Base-by-base conservation (phyloP, 2,797 vertebrate genomes). In the Cyprinodon diabolis region DNA sequence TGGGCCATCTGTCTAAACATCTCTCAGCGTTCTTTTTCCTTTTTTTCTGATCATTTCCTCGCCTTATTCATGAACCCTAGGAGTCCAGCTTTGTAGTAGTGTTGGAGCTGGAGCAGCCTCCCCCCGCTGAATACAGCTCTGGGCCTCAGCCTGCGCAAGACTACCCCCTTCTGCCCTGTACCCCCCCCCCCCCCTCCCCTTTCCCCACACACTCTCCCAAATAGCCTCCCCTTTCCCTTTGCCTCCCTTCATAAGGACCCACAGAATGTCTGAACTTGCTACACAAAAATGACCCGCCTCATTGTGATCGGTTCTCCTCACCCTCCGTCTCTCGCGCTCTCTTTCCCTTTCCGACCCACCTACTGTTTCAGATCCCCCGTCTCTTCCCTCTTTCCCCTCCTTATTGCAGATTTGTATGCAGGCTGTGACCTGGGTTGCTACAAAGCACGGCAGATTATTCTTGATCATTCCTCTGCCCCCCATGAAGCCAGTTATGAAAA, bases 1-100 rank as follows among this genome's bases (percentile, higher is more conserved):
- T 98, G 96, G 96, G 95, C 98, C 97, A 99, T 99, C 98, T 99
- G 98, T 99, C 97, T 97, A 99, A 99, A 99, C 97, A 99, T 97
- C 95, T 96, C 96, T 95, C 95, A 93, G 91, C 95, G 90, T 93
- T 96, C 87, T 96, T 96, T 96, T 96, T 94, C 95, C 87, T 90
- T 97, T 97, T 97, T 97, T 97, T 96, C 97, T 98, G 97, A 99
- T 99, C 96, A 98, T 98, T 98, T 98, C 97, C 97, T 97, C 96
- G 94, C 97, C 96, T 97, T 99, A 98, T 99, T 99, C 98, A 99
- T 98, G 97, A 99, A 94, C 98, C 97, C 94, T 98, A 95, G 98
- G 98, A 97, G 97, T 96, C 95, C 97, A 94, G 94, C 97, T 99
- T 99, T 99, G 98, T 99, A 98, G 97, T 99, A 92, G 94, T 91